These are phyloP conservation scores for Sakesphorus luctuosus DNA, from an alignment of 2,113 vertebrate genomes.

Conservation along the genomic window DNA sequence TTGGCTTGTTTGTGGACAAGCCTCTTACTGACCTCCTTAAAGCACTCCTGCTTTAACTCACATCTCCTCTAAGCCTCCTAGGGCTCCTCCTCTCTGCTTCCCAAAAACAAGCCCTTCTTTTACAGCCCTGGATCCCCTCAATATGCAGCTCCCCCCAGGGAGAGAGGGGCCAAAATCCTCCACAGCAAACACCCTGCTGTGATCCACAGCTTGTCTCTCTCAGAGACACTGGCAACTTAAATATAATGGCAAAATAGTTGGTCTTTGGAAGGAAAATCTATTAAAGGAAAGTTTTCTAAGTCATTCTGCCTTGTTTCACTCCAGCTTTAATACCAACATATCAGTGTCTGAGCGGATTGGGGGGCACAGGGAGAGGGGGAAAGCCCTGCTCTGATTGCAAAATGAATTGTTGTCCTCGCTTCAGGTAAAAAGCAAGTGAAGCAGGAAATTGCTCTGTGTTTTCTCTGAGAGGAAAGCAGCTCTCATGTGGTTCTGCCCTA, in stretches of 20 bases:
- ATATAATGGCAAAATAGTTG: not conserved
- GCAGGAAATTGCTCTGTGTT: constrained; percentile 65
- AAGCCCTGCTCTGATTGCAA: constrained; percentile 29
- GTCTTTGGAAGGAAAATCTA: not conserved
- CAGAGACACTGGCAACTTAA: not conserved
- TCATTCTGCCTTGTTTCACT: not conserved
- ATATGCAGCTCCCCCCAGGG: not conserved
- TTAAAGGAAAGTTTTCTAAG: not conserved
- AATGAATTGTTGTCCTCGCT: constrained; percentile 33
- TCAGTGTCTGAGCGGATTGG: not conserved
- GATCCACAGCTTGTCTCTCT: not conserved
- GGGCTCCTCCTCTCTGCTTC: not conserved
- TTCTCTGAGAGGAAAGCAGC: constrained; percentile 35
- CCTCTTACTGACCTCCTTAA: not conserved
- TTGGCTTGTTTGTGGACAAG: not conserved
- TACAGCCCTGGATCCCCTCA: not conserved
- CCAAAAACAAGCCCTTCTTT: not conserved
- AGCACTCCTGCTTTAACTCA: not conserved
- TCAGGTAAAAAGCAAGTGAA: constrained; percentile 49
- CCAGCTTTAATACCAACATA: not conserved
- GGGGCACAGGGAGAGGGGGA: not conserved
- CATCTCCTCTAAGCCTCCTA: not conserved
- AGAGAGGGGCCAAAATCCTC: not conserved
- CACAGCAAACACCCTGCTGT: not conserved
- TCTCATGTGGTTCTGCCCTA: constrained; percentile 16